Evolutionary conservation across 2,888 invertebrate genomes (phyloP).

Genomic region (Dynastes tityus): DNA sequence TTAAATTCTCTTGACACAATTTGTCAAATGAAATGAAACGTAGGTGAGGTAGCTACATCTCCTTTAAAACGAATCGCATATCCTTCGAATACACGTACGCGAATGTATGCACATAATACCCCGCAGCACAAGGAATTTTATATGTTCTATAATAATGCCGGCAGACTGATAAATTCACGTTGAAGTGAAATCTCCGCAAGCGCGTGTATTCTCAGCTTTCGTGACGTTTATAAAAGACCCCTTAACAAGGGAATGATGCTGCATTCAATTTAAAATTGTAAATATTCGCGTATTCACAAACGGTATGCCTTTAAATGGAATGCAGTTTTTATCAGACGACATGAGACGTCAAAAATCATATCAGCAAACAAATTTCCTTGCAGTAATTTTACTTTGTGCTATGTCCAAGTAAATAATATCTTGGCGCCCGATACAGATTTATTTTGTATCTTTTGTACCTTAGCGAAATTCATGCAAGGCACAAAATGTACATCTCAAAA

Average conservation of each 20-base stretch:
- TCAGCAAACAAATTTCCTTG: background rate
- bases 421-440: no score
- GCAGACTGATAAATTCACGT: conserved; percentile 31
- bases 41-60: conserved; percentile 6
- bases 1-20: conserved; percentile 25
- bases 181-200: conserved; percentile 23
- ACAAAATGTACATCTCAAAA: no score
- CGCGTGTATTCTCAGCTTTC: conserved; percentile 19
- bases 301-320: conserved; percentile 20
- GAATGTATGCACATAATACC: conserved; percentile 9
- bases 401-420: no score
- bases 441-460: no score
- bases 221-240: conserved; percentile 16
- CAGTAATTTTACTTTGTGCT: no score
- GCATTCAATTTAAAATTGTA: conserved; percentile 42
- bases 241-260: conserved; percentile 37
- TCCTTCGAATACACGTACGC: conserved; percentile 12
- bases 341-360: conserved; percentile 9
- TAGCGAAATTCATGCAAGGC: no score
- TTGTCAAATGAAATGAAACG: conserved; percentile 26
- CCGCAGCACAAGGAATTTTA: conserved; percentile 21
- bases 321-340: conserved; percentile 9
- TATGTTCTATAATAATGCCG: conserved; percentile 26
- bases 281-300: conserved; percentile 32
- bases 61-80: conserved; percentile 23